These are phyloP conservation scores for Phyllostomus hastatus DNA, from an alignment of 2,113 vertebrate species.

Conservation along the genomic window DNA sequence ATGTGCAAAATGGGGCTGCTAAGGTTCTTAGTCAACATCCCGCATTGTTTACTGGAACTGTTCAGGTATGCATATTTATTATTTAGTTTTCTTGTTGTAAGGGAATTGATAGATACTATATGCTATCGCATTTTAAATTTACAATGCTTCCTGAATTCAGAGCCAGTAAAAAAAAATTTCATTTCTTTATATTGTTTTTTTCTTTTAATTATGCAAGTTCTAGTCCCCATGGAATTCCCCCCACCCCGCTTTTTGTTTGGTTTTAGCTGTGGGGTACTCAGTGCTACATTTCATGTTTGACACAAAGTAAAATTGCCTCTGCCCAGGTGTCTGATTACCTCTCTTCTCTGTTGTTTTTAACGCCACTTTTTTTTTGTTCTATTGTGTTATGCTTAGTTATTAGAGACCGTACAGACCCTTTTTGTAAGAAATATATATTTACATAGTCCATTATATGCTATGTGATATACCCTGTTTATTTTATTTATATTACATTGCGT, in stretches of 20 bases:
- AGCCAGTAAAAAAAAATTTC: neutral
- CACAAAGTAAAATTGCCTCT: neutral
- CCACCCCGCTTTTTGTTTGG: no score
- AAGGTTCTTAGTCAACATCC: neutral
- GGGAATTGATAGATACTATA: neutral
- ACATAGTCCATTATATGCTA: neutral
- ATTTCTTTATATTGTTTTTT: neutral
- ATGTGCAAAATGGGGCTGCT: rapidly evolving
- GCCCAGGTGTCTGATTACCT: neutral
- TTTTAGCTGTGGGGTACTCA: neutral
- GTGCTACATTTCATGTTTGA: constrained; percentile 22
- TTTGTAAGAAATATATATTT: neutral
- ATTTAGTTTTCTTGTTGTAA: neutral
- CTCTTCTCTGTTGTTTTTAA: neutral
- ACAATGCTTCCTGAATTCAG: neutral
- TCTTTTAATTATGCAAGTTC: neutral
- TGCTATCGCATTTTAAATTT: neutral
- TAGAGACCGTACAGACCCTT: neutral
- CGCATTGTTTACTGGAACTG: neutral
- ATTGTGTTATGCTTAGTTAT: neutral
- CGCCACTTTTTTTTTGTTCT: neutral
- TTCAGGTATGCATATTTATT: neutral
- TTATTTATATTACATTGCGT: neutral
- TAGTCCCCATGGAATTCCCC: neutral
- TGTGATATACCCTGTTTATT: neutral